phyloP scores from a whole-genome alignment of 2,888 invertebrate species.

The Coelinius sp. region DNA sequence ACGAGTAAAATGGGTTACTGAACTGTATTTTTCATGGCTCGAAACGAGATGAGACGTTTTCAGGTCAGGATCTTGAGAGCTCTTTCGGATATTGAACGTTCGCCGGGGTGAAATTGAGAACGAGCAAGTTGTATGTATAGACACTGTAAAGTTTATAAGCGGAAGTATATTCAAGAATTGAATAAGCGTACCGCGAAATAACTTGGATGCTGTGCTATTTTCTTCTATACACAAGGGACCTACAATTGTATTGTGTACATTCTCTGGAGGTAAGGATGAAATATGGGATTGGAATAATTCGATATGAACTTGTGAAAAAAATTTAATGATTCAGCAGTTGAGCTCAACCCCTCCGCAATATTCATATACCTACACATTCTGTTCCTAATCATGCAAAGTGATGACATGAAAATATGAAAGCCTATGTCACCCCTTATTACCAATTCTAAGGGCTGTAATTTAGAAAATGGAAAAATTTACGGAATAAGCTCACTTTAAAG shows the following conservation, averaged over 20 bases:
- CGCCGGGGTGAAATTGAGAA: not conserved
- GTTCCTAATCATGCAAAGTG: too few species aligned
- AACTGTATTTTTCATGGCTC: not conserved
- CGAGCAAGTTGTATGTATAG: not conserved
- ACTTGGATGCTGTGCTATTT: not conserved
- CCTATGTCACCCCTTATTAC: too few species aligned
- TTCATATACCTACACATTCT: too few species aligned
- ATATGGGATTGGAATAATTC: not conserved
- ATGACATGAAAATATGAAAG: too few species aligned
- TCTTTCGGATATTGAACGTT: constrained; percentile 26
- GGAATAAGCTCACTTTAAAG: not conserved
- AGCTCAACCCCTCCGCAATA: too few species aligned
- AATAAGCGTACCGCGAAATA: constrained; percentile 27
- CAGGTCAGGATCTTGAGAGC: constrained; percentile 29
- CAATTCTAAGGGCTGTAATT: too few species aligned
- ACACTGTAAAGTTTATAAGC: constrained; percentile 7
- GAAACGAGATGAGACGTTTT: constrained; percentile 20
- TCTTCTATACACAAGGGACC: not conserved
- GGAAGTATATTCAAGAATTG: not conserved
- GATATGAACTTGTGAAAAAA: not conserved
- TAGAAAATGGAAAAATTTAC: too few species aligned
- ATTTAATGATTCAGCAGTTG: not conserved
- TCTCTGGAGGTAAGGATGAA: not conserved
- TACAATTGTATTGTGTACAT: not conserved
- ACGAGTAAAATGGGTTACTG: constrained; percentile 3